Percentiles rank a stretch among this genome's conserved stretches.
These are phyloP conservation scores for Sebastes steindachneri DNA, from an alignment of 2,797 vertebrate genomes.

Conservation along the genomic window DNA sequence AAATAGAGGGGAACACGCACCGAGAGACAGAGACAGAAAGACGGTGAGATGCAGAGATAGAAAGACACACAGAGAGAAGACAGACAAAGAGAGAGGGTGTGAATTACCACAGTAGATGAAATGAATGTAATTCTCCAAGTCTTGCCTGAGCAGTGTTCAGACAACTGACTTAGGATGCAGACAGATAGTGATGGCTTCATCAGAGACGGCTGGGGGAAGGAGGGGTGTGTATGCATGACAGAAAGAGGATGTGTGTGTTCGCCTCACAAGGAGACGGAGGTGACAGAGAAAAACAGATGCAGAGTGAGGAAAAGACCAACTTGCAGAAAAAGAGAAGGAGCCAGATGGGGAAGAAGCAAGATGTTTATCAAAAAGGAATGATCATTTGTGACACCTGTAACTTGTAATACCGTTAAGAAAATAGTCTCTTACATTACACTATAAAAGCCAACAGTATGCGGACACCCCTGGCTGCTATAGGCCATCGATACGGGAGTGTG, in stretches of 20 bases:
- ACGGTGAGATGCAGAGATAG: constrained; percentile 40
- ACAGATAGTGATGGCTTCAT: constrained; percentile 66
- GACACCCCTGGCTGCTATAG: background rate
- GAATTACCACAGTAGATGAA: constrained; percentile 67
- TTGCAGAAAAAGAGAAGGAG: constrained; percentile 24
- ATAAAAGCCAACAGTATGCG: background rate
- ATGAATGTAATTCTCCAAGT: constrained; percentile 66
- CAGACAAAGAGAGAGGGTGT: constrained; percentile 50
- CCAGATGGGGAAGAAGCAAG: background rate
- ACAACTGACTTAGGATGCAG: constrained; percentile 49
- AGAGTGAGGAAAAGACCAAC: constrained; percentile 29
- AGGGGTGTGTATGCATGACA: constrained; percentile 14
- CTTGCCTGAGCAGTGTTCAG: constrained; percentile 56
- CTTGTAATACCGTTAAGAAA: background rate
- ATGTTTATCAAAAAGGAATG: background rate
- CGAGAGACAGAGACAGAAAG: constrained; percentile 30
- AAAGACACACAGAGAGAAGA: constrained; percentile 34
- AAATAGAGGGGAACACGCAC: constrained; percentile 46
- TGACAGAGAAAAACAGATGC: constrained; percentile 53
- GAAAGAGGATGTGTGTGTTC: constrained; percentile 9
- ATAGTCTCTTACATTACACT: background rate
- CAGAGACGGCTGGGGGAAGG: constrained; percentile 32
- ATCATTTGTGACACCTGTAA: background rate
- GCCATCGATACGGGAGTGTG: no score
- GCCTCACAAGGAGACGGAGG: constrained; percentile 39